Conservation (phyloP, 1,140 invertebrate genomes). For the Trinorchestia longiramus region DNA sequence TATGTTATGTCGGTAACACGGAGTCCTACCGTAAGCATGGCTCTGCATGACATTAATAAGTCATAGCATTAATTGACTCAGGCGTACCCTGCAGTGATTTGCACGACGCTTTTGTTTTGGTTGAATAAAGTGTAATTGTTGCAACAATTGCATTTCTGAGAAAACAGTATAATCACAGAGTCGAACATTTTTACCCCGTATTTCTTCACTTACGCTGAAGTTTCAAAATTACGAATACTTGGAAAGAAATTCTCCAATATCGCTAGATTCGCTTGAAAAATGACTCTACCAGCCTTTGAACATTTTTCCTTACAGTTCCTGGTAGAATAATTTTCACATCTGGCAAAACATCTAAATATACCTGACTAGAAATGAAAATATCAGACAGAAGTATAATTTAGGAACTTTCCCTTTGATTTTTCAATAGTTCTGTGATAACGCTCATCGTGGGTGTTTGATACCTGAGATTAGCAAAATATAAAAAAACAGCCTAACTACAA, state of each 20-base stretch:
- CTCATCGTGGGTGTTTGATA: background rate
- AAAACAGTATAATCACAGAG: too few relatives aligned
- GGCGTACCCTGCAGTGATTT: too few relatives aligned
- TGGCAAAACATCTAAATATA: background rate
- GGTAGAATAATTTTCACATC: background rate
- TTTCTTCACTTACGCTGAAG: too few relatives aligned
- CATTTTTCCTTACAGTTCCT: background rate
- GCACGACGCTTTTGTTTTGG: too few relatives aligned
- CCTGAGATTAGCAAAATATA: background rate
- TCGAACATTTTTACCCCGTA: too few relatives aligned
- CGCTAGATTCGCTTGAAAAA: background rate
- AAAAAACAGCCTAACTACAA: background rate
- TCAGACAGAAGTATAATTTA: background rate
- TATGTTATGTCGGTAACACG: too few relatives aligned
- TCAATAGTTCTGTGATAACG: background rate
- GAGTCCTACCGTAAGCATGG: too few relatives aligned
- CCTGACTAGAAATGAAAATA: background rate
- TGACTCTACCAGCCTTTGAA: background rate
- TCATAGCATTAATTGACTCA: too few relatives aligned
- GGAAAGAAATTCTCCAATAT: background rate
- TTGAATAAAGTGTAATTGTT: too few relatives aligned
- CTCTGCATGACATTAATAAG: too few relatives aligned
- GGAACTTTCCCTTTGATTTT: background rate
- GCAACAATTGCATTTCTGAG: too few relatives aligned
- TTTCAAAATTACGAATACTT: too few relatives aligned